Evolutionary conservation across 2,797 vertebrate species (phyloP).

Genomic region (Halcyon chelicuti): DNA sequence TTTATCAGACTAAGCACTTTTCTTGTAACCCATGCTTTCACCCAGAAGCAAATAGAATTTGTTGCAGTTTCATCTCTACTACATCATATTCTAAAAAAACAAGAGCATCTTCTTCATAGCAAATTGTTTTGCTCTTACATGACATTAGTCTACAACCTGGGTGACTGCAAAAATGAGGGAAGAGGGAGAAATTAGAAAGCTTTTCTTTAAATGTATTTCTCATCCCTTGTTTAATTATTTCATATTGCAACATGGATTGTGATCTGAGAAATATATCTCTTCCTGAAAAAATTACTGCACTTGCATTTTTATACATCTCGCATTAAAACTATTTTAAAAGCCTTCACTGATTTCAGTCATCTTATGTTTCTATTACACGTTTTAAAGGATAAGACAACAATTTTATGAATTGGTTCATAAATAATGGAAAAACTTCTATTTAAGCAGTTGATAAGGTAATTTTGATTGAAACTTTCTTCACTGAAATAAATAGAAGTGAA

Average conservation of each 20-base stretch:
- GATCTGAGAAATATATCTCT: background rate
- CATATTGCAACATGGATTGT: background rate
- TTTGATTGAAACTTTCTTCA: background rate
- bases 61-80: background rate
- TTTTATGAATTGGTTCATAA: background rate
- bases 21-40: background rate
- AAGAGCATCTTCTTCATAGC: background rate
- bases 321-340: background rate
- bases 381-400: background rate
- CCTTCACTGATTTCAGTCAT: background rate
- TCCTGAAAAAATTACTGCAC: background rate
- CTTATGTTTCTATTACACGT: background rate
- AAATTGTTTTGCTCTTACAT: background rate
- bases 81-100: background rate
- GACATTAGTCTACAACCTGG: background rate
- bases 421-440: background rate
- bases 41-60: background rate
- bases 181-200: background rate
- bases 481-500: background rate
- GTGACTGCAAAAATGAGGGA: background rate
- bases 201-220: background rate
- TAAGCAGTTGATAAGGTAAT: background rate
- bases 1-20: background rate
- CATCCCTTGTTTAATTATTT: background rate
- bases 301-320: background rate